These are phyloP conservation scores for Sanderia malayensis DNA, from an alignment of 30 jellyfish, hydroid and myxozoan genomes.

Conservation along the genomic window DNA sequence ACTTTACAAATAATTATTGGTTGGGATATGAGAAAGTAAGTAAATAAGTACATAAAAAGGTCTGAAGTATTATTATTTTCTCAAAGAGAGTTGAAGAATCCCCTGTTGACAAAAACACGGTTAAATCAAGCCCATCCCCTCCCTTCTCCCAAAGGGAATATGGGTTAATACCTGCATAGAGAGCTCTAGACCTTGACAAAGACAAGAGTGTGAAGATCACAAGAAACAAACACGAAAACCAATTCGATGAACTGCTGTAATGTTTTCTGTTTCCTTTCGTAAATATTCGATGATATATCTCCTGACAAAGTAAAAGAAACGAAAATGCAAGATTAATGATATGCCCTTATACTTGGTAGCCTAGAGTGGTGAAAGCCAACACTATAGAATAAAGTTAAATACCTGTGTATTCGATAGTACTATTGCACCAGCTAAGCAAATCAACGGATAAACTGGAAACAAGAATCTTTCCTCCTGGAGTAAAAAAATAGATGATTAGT, in stretches of 20 bases:
- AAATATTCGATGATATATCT: constrained; percentile 64
- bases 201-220: constrained; percentile 60
- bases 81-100: too few relatives aligned
- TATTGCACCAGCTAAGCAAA: constrained; percentile 72
- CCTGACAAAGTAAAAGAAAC: constrained; percentile 38
- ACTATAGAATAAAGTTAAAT: too few relatives aligned
- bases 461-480: constrained; percentile 91
- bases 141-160: too few relatives aligned
- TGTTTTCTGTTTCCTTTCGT: constrained; percentile 51
- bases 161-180: constrained; percentile 82
- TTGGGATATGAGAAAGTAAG: too few relatives aligned
- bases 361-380: too few relatives aligned
- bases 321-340: too few relatives aligned
- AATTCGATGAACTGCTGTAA: constrained; percentile 76
- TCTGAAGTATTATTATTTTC: too few relatives aligned
- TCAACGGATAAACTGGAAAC: constrained; percentile 93
- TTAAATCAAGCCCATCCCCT: too few relatives aligned
- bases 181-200: constrained; percentile 82
- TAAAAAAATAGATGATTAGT: background rate
- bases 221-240: constrained; percentile 66
- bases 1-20: too few relatives aligned
- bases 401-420: constrained; percentile 78
- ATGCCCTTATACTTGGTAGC: too few relatives aligned
- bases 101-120: too few relatives aligned
- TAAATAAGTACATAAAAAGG: too few relatives aligned